Percentiles rank a stretch among this genome's conserved stretches.
phyloP scores from a whole-genome alignment of 1,140 invertebrate species.

The Delia radicum region DNA sequence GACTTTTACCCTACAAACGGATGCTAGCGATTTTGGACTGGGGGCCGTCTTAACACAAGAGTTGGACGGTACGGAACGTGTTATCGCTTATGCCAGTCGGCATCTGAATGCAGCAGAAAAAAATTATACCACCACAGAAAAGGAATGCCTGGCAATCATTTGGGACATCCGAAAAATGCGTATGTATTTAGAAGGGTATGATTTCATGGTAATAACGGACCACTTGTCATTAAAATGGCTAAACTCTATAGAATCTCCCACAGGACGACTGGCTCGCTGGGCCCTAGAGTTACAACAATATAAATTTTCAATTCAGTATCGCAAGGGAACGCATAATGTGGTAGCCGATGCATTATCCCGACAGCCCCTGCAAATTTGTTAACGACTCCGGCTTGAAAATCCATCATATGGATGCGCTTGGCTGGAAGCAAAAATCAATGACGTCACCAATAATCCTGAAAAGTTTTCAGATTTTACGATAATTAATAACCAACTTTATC shows the following conservation, averaged over 20 bases:
- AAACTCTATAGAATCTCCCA: slow-evolving; percentile 39
- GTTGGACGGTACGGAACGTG: slow-evolving; percentile 30
- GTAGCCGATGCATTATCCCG: not conserved
- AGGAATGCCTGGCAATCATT: slow-evolving; percentile 59
- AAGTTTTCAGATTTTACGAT: not conserved
- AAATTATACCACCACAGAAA: slow-evolving; percentile 55
- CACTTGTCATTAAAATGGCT: slow-evolving; percentile 46
- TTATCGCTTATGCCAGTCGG: slow-evolving; percentile 40
- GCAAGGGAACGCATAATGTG: not conserved
- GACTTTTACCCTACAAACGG: not conserved
- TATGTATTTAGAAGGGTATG: slow-evolving; percentile 9
- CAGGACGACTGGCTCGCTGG: slow-evolving; percentile 33
- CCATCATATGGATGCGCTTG: not conserved
- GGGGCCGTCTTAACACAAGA: slow-evolving; percentile 36
- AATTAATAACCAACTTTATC: not conserved
- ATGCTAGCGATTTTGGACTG: slow-evolving; percentile 46
- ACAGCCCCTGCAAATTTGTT: not conserved
- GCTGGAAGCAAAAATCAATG: not conserved
- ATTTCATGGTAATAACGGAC: slow-evolving; percentile 13
- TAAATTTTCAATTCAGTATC: slow-evolving; percentile 26
- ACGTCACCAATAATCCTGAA: not conserved
- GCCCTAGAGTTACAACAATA: slow-evolving; percentile 32
- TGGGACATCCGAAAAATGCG: slow-evolving; percentile 16
- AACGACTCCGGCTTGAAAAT: not conserved
- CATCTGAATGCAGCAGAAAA: slow-evolving; percentile 51